phyloP scores from a whole-genome alignment of 1,140 invertebrate genomes.

The Habropoda laboriosa region DNA sequence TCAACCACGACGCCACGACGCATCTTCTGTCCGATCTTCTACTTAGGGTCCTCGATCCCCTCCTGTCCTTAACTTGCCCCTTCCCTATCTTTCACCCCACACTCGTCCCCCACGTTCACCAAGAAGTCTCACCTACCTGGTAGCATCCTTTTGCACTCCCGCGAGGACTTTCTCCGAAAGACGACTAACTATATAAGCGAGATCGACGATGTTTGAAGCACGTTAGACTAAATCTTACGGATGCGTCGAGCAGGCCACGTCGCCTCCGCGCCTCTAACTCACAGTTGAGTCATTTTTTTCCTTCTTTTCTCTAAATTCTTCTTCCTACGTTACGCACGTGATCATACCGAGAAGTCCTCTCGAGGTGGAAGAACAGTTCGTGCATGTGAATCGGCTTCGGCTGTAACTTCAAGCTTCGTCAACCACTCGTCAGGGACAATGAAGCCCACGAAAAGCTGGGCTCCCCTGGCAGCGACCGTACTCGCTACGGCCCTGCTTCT shows the following conservation, averaged over 20 bases:
- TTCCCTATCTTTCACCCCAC: constrained; percentile 6
- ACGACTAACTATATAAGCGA: constrained; percentile 80
- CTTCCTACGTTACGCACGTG: not conserved
- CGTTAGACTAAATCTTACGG: constrained; percentile 79
- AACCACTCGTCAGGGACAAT: constrained; percentile 57
- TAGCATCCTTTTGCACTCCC: constrained; percentile 74
- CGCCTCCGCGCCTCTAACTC: constrained; percentile 39
- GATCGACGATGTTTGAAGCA: constrained; percentile 78
- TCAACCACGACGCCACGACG: constrained; percentile 51
- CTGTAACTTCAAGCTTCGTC: constrained; percentile 17
- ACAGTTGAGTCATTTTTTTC: constrained; percentile 2
- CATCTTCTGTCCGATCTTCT: constrained; percentile 37
- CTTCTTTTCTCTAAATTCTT: not conserved
- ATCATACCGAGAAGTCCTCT: not conserved
- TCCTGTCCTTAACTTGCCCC: constrained; percentile 10
- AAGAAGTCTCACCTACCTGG: constrained; percentile 62
- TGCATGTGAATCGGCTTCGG: constrained; percentile 57
- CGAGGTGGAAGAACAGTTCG: constrained; percentile 31
- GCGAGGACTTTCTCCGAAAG: constrained; percentile 81
- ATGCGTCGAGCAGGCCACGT: constrained; percentile 69
- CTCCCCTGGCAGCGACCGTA: constrained; percentile 67
- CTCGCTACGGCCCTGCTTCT: constrained; percentile 72
- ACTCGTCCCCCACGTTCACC: constrained; percentile 64
- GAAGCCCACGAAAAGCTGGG: constrained; percentile 69
- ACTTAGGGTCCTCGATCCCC: constrained; percentile 30